Evolutionary conservation across 1,140 invertebrate species (phyloP), one percentile per base, ranked within the genome.

Genomic region (Leptinotarsa defecta): DNA sequence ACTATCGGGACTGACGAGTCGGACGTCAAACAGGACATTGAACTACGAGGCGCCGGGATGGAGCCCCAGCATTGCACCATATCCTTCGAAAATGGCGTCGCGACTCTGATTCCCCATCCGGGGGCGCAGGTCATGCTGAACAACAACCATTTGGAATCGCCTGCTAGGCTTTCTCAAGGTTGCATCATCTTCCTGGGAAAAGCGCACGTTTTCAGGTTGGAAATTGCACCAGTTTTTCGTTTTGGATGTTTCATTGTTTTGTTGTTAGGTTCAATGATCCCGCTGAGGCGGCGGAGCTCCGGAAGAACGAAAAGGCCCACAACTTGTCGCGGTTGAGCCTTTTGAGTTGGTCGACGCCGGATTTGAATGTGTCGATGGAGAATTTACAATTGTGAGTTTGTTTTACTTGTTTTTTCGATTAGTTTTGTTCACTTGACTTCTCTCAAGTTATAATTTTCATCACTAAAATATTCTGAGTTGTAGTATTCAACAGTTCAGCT

Each of bases 181-280:
- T 89, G 86, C 74, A 85, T 85, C 57, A 92, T 98, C 48, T 86
- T 96, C 34, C 88, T 98, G 20, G 96, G 96, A 3, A 91, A 93
- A 76, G 95, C 94, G 61, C 96, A 96, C 85, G 96, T 97, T 90
- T 97, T 97, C 86, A 91, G 95, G 49, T 97, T 95, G 76, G n/a
- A 11, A 3, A 43, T 43, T 72, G 34, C 34, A 43, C 11, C 52
- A 57, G 52, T 57, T 57, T 15, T 67, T n/a, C 15, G 24, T 48
- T 19, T 72, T 48, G 19, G 34, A 20, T 20, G n/a, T 49, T 71
- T 71, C 20, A 22, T 71, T 11, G 2, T 65, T 22, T 65, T 65
- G n/a, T n/a, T 76, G 13, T 43, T 73, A 83, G 83, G 49, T 85
- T 84, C 85, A 97, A 97, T 86, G 94, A 97, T 88, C 96, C 96